A percentile compares a stretch with the other conserved stretches of the same genome.
Conservation (phyloP, 2,888 invertebrate species). For the Erpobdella octoculata region DNA sequence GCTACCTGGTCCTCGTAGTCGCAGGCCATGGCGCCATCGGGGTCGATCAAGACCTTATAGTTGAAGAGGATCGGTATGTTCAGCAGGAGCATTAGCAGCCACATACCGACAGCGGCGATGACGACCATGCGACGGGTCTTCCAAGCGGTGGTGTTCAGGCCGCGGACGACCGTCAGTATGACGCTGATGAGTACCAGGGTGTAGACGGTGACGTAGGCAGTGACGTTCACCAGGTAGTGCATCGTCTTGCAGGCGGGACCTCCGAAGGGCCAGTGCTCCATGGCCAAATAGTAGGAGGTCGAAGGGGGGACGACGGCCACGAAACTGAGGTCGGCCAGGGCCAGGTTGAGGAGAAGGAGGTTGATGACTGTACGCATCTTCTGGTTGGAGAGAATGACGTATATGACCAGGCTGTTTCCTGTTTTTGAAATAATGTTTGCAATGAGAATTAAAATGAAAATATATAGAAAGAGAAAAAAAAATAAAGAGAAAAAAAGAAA, state of each 20-base stretch:
- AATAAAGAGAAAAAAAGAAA: no score
- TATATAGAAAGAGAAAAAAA: no score
- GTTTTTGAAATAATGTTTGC: not conserved
- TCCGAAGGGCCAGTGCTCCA: constrained; percentile 51
- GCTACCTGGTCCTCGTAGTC: constrained; percentile 27
- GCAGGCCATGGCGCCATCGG: constrained; percentile 29
- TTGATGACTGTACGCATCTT: constrained; percentile 35
- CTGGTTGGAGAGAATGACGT: constrained; percentile 34
- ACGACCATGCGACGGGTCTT: constrained; percentile 24
- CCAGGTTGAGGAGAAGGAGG: constrained; percentile 36
- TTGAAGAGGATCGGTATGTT: constrained; percentile 32
- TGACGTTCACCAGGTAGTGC: constrained; percentile 36
- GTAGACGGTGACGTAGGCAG: constrained; percentile 37
- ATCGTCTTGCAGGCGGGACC: constrained; percentile 32
- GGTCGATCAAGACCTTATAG: not conserved
- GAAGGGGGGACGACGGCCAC: constrained; percentile 37
- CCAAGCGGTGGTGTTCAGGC: constrained; percentile 3
- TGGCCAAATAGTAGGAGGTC: constrained; percentile 33
- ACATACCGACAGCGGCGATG: constrained; percentile 29
- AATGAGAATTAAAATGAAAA: no score
- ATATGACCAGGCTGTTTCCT: constrained; percentile 37
- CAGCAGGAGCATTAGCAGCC: constrained; percentile 32
- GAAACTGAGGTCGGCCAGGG: constrained; percentile 38
- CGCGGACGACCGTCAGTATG: constrained; percentile 30
- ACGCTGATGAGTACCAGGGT: constrained; percentile 37